Evolutionary conservation across 1,140 invertebrate species (phyloP).

Genomic region (Maconellicoccus hirsutus): DNA sequence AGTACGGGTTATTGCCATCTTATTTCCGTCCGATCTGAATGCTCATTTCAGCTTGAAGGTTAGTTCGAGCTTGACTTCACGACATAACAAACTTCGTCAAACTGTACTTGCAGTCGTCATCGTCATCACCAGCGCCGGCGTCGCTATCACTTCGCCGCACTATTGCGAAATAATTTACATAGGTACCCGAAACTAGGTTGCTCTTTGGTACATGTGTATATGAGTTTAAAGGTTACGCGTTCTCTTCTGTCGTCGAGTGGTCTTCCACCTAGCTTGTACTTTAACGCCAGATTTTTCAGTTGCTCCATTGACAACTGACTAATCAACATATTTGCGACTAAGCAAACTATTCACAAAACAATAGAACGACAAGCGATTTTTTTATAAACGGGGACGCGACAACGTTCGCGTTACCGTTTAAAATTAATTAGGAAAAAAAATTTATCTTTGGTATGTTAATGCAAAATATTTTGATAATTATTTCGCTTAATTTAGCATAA

Average conservation of each 20-base stretch:
- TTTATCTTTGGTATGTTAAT: background rate
- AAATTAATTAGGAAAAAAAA: background rate
- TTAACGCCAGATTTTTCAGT: no score
- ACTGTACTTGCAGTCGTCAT: background rate
- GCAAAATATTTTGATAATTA: background rate
- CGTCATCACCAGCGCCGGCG: no score
- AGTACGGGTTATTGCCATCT: slow-evolving; percentile 14
- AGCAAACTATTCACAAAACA: no score
- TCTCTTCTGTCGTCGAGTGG: no score
- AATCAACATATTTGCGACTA: no score
- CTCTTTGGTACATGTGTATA: background rate
- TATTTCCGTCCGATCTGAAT: slow-evolving; percentile 18
- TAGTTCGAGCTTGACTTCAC: slow-evolving; percentile 16
- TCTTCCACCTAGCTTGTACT: no score
- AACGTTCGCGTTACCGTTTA: background rate
- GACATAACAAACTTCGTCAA: background rate
- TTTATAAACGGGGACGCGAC: background rate
- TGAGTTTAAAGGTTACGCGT: no score
- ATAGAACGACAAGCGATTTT: background rate
- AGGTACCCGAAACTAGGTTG: background rate
- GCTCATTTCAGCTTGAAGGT: slow-evolving; percentile 15
- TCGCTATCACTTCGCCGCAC: no score
- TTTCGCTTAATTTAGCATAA: background rate
- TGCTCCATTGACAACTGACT: no score
- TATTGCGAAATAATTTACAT: no score